Conservation (phyloP, 1,140 invertebrate species). For the Ostrea denselamellosa region DNA sequence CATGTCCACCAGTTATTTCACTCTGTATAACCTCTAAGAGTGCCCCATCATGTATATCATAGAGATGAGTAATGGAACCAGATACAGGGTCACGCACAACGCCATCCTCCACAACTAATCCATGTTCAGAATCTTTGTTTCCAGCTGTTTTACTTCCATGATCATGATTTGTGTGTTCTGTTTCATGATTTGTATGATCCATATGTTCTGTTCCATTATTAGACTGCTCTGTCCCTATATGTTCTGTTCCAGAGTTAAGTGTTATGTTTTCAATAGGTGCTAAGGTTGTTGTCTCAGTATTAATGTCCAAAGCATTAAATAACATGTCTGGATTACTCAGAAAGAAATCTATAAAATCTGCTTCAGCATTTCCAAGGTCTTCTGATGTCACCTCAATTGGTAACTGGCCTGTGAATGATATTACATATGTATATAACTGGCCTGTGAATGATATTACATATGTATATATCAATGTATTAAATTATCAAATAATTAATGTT, state of each 20-base stretch:
- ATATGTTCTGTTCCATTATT: not conserved
- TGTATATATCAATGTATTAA: too few relatives aligned
- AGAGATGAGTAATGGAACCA: conserved; percentile 4
- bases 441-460: not conserved
- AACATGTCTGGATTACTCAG: conserved; percentile 23
- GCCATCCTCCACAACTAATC: conserved; percentile 10
- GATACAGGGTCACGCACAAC: not conserved
- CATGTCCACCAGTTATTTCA: conserved; percentile 27
- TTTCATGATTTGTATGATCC: not conserved
- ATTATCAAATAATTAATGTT: too few relatives aligned
- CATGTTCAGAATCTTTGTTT: not conserved
- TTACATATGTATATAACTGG: not conserved
- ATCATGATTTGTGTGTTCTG: not conserved
- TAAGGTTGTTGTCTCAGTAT: not conserved
- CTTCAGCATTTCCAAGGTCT: conserved; percentile 6
- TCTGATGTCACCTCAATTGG: not conserved
- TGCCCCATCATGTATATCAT: conserved; percentile 13
- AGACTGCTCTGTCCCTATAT: not conserved
- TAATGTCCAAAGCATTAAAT: not conserved
- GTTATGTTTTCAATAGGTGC: not conserved
- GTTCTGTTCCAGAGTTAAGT: not conserved
- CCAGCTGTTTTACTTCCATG: not conserved
- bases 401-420: conserved; percentile 6
- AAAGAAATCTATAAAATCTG: conserved; percentile 2
- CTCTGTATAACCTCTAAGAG: conserved; percentile 17